These are phyloP conservation scores for Melanogrammus aeglefinus DNA, from an alignment of 2,797 vertebrate genomes.

Conservation along the genomic window DNA sequence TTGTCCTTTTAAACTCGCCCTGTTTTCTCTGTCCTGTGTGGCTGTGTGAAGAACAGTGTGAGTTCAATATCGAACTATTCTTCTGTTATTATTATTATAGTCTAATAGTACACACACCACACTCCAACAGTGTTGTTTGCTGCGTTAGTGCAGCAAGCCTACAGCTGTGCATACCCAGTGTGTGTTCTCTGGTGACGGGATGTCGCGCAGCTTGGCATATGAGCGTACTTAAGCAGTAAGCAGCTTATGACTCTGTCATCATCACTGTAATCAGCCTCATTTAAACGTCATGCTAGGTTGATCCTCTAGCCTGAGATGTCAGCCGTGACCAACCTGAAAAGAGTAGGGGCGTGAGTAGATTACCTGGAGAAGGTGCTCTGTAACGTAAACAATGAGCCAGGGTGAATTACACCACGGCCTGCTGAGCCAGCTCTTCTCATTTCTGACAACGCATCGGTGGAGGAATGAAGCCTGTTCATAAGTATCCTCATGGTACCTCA, in stretches of 20 bases:
- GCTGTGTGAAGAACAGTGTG: neutral
- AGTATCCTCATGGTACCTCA: conserved; percentile 16
- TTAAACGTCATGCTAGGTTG: conserved; percentile 62
- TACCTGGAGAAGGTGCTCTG: conserved; percentile 10
- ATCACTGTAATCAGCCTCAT: conserved; percentile 67
- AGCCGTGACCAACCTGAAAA: conserved; percentile 61
- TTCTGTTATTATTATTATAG: neutral
- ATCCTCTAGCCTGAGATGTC: conserved; percentile 58
- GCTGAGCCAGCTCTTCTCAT: neutral
- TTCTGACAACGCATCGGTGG: neutral
- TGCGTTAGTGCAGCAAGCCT: neutral
- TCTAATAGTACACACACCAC: neutral
- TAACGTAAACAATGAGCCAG: neutral
- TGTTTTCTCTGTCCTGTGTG: neutral
- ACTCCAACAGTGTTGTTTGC: neutral
- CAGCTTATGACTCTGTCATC: conserved; percentile 66
- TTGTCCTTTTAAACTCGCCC: neutral
- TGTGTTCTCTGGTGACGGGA: neutral
- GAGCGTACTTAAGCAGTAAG: conserved; percentile 69
- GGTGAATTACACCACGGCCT: neutral
- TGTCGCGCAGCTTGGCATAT: conserved; percentile 23
- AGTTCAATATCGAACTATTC: neutral
- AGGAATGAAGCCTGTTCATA: neutral
- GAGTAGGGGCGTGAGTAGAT: conserved; percentile 42
- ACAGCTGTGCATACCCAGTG: neutral